These are phyloP conservation scores for Cistogaster globosa DNA, from an alignment of 2,888 invertebrate genomes.

Conservation along the genomic window DNA sequence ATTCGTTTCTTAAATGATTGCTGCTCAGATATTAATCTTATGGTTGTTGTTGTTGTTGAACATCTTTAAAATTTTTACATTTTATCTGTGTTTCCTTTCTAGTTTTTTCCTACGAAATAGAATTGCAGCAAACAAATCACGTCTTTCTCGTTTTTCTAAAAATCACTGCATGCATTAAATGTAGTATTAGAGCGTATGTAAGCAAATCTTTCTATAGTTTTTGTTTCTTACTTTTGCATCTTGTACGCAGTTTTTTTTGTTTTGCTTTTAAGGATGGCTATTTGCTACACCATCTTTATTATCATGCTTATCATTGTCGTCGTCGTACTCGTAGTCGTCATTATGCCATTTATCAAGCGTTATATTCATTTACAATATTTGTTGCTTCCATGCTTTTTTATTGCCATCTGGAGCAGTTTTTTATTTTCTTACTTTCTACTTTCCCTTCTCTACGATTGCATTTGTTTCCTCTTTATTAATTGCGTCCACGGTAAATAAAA, in stretches of 20 bases:
- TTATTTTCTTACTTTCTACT: constrained; percentile 26
- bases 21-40: constrained; percentile 26
- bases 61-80: constrained; percentile 23
- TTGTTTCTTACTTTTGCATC: constrained; percentile 23
- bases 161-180: constrained; percentile 68
- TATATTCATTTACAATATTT: constrained; percentile 35
- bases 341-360: constrained; percentile 38
- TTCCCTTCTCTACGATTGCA: constrained; percentile 47
- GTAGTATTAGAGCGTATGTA: constrained; percentile 52
- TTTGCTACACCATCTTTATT: constrained; percentile 13
- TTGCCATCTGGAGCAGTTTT: constrained; percentile 50
- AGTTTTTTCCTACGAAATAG: constrained; percentile 7
- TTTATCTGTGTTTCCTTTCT: neutral
- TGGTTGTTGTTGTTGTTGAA: neutral
- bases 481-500: constrained; percentile 37
- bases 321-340: no score
- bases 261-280: no score
- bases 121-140: constrained; percentile 69
- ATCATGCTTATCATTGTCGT: no score
- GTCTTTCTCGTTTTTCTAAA: constrained; percentile 65
- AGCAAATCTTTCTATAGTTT: neutral
- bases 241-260: neutral
- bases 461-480: constrained; percentile 33
- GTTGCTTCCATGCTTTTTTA: constrained; percentile 38
- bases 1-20: constrained; percentile 19